These are phyloP conservation scores for Propithecus deckenii DNA, from an alignment of 2,797 vertebrate species.

Conservation along the genomic window DNA sequence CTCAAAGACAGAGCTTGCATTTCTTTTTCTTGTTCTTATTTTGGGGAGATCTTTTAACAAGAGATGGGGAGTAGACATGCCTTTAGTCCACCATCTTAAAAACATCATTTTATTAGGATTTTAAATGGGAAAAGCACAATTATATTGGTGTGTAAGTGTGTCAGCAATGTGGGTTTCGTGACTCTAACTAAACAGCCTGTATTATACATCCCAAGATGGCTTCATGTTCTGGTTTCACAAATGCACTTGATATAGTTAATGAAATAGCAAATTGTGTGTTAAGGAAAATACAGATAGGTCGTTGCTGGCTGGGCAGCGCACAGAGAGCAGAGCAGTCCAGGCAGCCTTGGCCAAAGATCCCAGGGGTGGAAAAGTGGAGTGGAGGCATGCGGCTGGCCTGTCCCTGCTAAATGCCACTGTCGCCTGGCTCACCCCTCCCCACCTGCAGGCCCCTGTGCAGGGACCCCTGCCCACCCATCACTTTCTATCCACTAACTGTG, in stretches of 20 bases:
- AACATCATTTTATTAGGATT: background rate
- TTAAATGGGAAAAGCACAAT: background rate
- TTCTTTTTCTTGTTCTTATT: background rate
- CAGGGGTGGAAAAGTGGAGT: background rate
- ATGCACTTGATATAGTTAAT: background rate
- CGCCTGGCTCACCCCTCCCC: background rate
- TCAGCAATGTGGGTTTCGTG: background rate
- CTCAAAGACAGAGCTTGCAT: background rate
- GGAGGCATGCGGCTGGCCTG: accelerated
- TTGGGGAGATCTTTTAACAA: background rate
- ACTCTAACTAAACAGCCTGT: background rate
- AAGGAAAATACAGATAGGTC: background rate
- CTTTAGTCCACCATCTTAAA: background rate
- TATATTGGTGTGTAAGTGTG: background rate
- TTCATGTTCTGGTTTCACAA: background rate
- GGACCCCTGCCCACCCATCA: background rate
- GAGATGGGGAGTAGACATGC: background rate
- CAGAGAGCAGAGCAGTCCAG: background rate
- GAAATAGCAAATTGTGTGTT: background rate
- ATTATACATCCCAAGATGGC: background rate
- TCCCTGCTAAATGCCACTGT: background rate
- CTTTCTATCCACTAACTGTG: background rate
- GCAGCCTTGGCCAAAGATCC: background rate
- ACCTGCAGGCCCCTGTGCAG: background rate
- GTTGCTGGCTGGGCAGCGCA: background rate